Conservation (phyloP, 2,797 vertebrate species). For the Neosilurus mollespiculum region DNA sequence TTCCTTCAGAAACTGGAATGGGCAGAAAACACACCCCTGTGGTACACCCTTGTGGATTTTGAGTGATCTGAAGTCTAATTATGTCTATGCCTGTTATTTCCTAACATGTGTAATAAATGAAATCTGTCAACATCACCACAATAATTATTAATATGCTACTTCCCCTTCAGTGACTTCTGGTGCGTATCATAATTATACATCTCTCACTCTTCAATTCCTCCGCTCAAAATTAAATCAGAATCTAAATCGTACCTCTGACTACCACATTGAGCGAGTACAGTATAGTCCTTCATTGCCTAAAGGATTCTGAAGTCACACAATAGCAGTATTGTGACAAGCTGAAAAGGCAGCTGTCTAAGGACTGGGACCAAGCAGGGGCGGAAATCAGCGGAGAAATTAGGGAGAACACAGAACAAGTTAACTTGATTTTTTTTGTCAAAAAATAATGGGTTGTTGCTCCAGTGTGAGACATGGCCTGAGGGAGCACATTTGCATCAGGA, state of each 20-base stretch:
- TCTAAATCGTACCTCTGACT: slow-evolving; percentile 23
- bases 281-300: slow-evolving; percentile 20
- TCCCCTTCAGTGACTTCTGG: slow-evolving; percentile 38
- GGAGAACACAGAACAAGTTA: slow-evolving; percentile 49
- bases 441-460: slow-evolving; percentile 49
- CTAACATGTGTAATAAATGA: slow-evolving; percentile 32
- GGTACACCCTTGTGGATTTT: slow-evolving; percentile 14
- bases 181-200: slow-evolving; percentile 34
- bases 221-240: slow-evolving; percentile 32
- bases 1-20: neutral
- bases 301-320: slow-evolving; percentile 47
- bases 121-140: slow-evolving; percentile 35
- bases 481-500: slow-evolving; percentile 49
- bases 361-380: slow-evolving; percentile 37
- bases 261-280: slow-evolving; percentile 26
- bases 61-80: slow-evolving; percentile 36
- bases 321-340: slow-evolving; percentile 50
- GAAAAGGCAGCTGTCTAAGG: slow-evolving; percentile 55
- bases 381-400: slow-evolving; percentile 52
- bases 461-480: slow-evolving; percentile 41
- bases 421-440: slow-evolving; percentile 48
- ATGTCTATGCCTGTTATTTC: slow-evolving; percentile 19
- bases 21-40: slow-evolving; percentile 24
- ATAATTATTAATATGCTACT: slow-evolving; percentile 32
- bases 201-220: slow-evolving; percentile 35